phyloP scores from a whole-genome alignment of 2,797 vertebrate species.

The Acanthurus leucopareius region DNA sequence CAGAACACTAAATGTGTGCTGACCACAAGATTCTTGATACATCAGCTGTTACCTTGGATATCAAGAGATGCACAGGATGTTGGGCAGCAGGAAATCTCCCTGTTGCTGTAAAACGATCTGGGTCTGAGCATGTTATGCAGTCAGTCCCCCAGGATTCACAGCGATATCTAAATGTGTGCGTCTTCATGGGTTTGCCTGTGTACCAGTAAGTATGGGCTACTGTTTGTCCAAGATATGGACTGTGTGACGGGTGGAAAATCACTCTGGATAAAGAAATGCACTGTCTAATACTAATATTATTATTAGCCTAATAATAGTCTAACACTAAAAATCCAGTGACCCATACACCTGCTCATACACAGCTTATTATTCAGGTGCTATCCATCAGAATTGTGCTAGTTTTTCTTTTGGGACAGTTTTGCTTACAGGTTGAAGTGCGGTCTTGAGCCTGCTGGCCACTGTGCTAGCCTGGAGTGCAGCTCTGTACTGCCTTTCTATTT shows the following conservation, averaged over 20 bases:
- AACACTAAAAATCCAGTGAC: background rate
- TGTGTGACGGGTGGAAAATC: slow-evolving; percentile 2
- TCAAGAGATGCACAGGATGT: slow-evolving; percentile 61
- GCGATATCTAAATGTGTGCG: background rate
- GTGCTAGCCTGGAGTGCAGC: slow-evolving; percentile 49
- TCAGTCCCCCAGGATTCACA: slow-evolving; percentile 38
- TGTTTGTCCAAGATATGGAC: slow-evolving; percentile 6
- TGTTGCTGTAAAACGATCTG: slow-evolving; percentile 66
- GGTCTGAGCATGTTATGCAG: slow-evolving; percentile 43
- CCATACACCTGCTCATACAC: background rate
- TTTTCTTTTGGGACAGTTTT: background rate
- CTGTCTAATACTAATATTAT: background rate
- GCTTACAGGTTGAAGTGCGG: slow-evolving; percentile 28
- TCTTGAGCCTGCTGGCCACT: slow-evolving; percentile 34
- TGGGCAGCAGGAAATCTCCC: slow-evolving; percentile 43
- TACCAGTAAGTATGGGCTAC: background rate
- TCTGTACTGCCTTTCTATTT: slow-evolving; percentile 81
- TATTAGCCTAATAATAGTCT: background rate
- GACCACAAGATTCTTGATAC: slow-evolving; percentile 32
- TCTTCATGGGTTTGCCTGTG: background rate
- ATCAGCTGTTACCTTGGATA: slow-evolving; percentile 31
- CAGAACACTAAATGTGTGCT: slow-evolving; percentile 4
- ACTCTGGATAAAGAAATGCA: background rate
- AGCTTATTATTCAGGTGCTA: background rate
- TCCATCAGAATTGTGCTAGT: background rate